Evolutionary conservation across 1,140 invertebrate species (phyloP).

Genomic region (Orius laevigatus): DNA sequence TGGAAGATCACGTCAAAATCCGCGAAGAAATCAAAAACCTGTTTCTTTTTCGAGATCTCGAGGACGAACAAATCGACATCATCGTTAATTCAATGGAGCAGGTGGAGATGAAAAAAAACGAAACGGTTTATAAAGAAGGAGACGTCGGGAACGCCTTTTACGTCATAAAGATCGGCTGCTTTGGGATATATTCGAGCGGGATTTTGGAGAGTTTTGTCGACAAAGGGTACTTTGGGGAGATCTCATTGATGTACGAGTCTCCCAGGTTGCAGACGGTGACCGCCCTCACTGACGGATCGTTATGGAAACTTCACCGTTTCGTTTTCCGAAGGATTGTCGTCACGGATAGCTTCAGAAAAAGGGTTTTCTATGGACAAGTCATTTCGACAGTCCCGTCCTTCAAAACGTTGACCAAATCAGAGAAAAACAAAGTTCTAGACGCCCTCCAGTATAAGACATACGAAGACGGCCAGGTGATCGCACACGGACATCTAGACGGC

Average conservation of each 20-base stretch:
- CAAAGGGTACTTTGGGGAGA: conserved; percentile 83
- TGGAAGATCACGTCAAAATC: no score
- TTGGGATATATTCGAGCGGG: no score
- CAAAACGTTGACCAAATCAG: conserved; percentile 36
- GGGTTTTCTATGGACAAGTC: conserved; percentile 88
- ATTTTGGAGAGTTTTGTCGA: conserved; percentile 48
- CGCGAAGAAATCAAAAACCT: no score
- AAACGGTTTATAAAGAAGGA: conserved; percentile 1
- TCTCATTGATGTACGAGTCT: conserved; percentile 94
- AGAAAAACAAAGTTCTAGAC: conserved; percentile 90
- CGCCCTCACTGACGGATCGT: conserved; percentile 59
- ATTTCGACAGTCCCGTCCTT: conserved; percentile 81
- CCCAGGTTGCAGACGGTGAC: conserved; percentile 80
- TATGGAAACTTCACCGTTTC: conserved; percentile 92
- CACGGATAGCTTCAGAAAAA: conserved; percentile 88
- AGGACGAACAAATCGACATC: not conserved
- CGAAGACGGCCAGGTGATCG: conserved; percentile 67
- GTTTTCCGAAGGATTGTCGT: conserved; percentile 89
- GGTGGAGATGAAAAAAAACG: not conserved
- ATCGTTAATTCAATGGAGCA: conserved; percentile 6
- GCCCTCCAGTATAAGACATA: conserved; percentile 67
- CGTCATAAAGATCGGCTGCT: no score
- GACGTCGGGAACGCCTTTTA: conserved; percentile 8
- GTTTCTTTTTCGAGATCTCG: not conserved
- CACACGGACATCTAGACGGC: conserved; percentile 82